Percentiles rank a stretch among this genome's conserved stretches.
These are phyloP conservation scores for Phytoseiulus persimilis DNA, from an alignment of 2,888 invertebrate genomes.

Conservation along the genomic window DNA sequence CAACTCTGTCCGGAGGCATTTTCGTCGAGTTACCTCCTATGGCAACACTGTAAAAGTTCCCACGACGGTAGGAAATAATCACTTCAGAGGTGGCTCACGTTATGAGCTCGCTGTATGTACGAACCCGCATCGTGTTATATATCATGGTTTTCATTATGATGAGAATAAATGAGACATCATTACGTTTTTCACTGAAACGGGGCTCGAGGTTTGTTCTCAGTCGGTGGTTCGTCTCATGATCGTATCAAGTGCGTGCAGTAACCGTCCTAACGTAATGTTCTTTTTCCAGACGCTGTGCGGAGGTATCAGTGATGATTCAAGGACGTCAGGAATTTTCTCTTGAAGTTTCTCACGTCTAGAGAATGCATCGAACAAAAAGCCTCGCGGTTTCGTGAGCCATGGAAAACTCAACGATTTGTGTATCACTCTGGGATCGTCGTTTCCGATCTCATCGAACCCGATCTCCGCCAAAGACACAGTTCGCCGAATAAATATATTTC, in stretches of 20 bases:
- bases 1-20: background rate
- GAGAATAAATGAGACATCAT: background rate
- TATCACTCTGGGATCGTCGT: too few relatives aligned
- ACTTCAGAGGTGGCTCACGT: background rate
- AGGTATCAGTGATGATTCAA: background rate
- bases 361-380: too few relatives aligned
- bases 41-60: slow-evolving; percentile 20
- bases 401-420: too few relatives aligned
- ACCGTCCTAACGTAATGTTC: background rate
- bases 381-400: too few relatives aligned
- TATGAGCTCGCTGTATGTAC: background rate
- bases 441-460: too few relatives aligned
- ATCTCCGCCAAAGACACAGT: too few relatives aligned
- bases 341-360: too few relatives aligned
- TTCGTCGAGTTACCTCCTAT: slow-evolving; percentile 13
- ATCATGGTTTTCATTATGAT: background rate
- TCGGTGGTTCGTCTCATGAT: background rate
- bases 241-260: background rate
- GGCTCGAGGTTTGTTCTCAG: background rate
- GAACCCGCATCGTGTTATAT: background rate
- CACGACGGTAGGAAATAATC: slow-evolving; percentile 15
- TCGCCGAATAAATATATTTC: background rate
- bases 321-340: background rate
- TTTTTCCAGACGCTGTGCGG: background rate
- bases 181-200: background rate